Percentiles rank a stretch among this genome's conserved stretches.
Evolutionary conservation across 2,888 invertebrate species (phyloP).

Genomic region (Dioctria linearis): DNA sequence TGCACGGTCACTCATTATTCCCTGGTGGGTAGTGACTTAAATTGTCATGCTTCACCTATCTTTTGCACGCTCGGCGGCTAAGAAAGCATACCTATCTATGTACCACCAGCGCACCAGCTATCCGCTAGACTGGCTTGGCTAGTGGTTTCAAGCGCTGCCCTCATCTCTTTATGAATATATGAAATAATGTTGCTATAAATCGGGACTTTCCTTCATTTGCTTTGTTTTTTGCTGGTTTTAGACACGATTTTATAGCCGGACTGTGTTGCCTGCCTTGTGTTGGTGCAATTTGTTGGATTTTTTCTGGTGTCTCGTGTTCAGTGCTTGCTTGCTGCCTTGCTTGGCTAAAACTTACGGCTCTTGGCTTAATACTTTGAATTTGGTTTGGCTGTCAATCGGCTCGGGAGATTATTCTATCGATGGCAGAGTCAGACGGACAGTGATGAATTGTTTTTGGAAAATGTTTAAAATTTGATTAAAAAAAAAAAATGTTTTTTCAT

Average conservation of each 20-base stretch:
- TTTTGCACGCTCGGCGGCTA: background rate
- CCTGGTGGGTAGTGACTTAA: background rate
- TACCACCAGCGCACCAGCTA: background rate
- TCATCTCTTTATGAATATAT: conserved; percentile 21
- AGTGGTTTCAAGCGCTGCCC: background rate
- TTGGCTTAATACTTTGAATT: background rate
- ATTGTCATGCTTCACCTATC: conserved; percentile 11
- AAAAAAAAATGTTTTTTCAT: too few relatives aligned
- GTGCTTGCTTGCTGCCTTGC: background rate
- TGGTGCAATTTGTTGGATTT: conserved; percentile 3
- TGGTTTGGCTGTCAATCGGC: conserved; percentile 7
- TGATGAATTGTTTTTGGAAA: too few relatives aligned
- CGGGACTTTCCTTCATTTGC: conserved; percentile 6
- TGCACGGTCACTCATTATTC: conserved; percentile 26
- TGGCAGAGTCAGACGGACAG: background rate
- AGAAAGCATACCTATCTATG: background rate
- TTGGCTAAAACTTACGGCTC: background rate
- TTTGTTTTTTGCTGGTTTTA: background rate
- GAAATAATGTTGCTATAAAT: conserved; percentile 39
- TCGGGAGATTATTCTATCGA: conserved; percentile 15
- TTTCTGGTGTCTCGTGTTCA: background rate
- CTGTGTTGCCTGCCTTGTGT: background rate
- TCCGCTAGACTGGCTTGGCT: background rate
- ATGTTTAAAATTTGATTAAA: too few relatives aligned
- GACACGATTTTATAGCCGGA: background rate